Conservation (phyloP, 2,797 vertebrate genomes). For the Allobates femoralis region DNA sequence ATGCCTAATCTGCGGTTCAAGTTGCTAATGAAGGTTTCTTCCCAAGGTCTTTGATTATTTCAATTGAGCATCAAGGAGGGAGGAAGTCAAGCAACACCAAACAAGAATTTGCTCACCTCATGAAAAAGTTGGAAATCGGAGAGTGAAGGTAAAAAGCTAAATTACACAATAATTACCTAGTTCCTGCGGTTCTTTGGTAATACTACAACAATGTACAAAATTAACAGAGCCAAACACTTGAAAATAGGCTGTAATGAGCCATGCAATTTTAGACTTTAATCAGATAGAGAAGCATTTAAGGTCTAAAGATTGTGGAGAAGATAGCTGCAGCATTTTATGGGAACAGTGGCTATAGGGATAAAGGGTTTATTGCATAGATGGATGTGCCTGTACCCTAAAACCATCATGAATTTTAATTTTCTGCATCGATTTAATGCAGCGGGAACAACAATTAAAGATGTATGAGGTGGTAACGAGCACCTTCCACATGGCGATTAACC, state of each 20-base stretch:
- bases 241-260: conserved; percentile 56
- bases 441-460: conserved; percentile 76
- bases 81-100: conserved; percentile 34
- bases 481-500: conserved; percentile 57
- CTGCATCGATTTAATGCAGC: conserved; percentile 74
- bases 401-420: conserved; percentile 85
- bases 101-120: conserved; percentile 32
- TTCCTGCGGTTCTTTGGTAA: conserved; percentile 43
- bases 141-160: conserved; percentile 45
- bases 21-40: conserved; percentile 35
- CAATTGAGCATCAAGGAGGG: conserved; percentile 18
- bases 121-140: conserved; percentile 35
- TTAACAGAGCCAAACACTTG: conserved; percentile 57
- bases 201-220: conserved; percentile 48
- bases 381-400: conserved; percentile 81
- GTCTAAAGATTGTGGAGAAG: conserved; percentile 30
- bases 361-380: conserved; percentile 78
- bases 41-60: conserved; percentile 38
- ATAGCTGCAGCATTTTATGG: conserved; percentile 33
- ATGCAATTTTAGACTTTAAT: conserved; percentile 57
- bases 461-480: conserved; percentile 65
- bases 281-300: conserved; percentile 50
- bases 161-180: conserved; percentile 54
- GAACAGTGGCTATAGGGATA: not conserved
- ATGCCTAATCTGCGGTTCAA: not conserved